Base-by-base conservation (phyloP, 1,140 invertebrate species). In the Heliothis subflexa region DNA sequence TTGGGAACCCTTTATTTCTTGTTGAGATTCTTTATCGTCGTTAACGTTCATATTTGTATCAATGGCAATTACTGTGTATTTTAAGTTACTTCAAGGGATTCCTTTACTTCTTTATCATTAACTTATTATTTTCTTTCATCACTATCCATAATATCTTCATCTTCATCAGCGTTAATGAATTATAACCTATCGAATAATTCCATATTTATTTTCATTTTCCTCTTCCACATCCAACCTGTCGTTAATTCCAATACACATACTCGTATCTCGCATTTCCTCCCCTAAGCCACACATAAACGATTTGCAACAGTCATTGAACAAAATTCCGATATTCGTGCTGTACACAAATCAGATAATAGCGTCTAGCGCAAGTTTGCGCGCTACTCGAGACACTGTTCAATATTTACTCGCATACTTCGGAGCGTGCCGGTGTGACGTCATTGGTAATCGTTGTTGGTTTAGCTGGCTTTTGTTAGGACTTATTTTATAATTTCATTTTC, bases 271-370 rank as follows among this genome's bases (percentile, higher is more conserved):
- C n/a, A 72, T 72, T 72, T 14, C 28, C 16, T 18, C 25, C 25
- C 14, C 25, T 71, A 55, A 55, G 16, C 54, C n/a, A 49, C 40
- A 61, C 49, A 21, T 61, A 74, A 74, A 57, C 71, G 47, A 74
- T 74, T 74, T 74, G 66, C 66, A 70, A 28, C 16, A 18, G n/a
- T 74, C 71, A 74, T 74, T 47, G 33, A 49, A 25, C 45, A 28
- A 74, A 74, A 74, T 74, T 61, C 71, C 71, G 40, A 74, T 74
- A 74, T 74, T 74, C 71, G 50, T 59, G 71, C 45, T 21, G 66
- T 61, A 74, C 54, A 74, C 71, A 75, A 62, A 75, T 75, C 59
- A 52, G 73, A 75, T 75, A 62, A 64, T 75, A 75, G 59, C 59
- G 73, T 75, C 73, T 75, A 75, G 73, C 59, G 47, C 49, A 62